These are phyloP conservation scores for Andrena minutula DNA, from an alignment of 2,888 invertebrate genomes.

Conservation along the genomic window DNA sequence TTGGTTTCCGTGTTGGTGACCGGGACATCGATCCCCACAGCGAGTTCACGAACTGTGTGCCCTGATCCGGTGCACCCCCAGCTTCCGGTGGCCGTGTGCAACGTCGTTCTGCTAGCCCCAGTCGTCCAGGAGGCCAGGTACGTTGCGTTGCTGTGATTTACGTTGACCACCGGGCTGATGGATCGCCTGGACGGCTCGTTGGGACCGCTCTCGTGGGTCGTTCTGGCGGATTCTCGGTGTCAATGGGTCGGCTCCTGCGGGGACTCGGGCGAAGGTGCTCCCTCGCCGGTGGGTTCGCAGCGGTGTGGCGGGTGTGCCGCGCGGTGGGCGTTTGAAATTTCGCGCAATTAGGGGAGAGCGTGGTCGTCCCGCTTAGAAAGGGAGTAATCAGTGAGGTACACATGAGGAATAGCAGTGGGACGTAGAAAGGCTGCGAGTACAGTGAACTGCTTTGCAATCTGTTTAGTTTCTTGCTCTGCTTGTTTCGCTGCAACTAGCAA, in stretches of 20 bases:
- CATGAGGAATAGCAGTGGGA: background rate
- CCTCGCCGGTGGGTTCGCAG: background rate
- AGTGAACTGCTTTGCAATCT: background rate
- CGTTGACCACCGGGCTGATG: background rate
- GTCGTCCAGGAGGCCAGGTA: constrained; percentile 18
- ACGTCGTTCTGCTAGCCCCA: background rate
- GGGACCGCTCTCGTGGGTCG: background rate
- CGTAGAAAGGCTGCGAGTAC: background rate
- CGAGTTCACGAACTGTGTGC: background rate
- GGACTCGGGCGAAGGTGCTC: too few relatives aligned
- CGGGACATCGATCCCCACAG: constrained; percentile 10
- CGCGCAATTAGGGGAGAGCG: constrained; percentile 20
- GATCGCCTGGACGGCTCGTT: background rate
- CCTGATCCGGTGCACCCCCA: background rate
- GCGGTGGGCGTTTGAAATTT: constrained; percentile 30
- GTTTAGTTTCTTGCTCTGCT: background rate
- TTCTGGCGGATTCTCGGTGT: background rate
- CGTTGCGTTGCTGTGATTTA: constrained; percentile 7
- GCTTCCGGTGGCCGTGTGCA: constrained; percentile 14
- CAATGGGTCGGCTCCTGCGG: background rate
- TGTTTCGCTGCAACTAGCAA: background rate
- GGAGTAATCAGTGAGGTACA: background rate
- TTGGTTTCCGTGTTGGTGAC: constrained; percentile 11
- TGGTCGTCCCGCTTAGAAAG: background rate
- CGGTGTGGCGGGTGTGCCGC: constrained; percentile 14